A percentile compares a stretch with the other conserved stretches of the same genome.
Conservation (phyloP, 2,888 invertebrate genomes). For the Cephus spinipes region DNA sequence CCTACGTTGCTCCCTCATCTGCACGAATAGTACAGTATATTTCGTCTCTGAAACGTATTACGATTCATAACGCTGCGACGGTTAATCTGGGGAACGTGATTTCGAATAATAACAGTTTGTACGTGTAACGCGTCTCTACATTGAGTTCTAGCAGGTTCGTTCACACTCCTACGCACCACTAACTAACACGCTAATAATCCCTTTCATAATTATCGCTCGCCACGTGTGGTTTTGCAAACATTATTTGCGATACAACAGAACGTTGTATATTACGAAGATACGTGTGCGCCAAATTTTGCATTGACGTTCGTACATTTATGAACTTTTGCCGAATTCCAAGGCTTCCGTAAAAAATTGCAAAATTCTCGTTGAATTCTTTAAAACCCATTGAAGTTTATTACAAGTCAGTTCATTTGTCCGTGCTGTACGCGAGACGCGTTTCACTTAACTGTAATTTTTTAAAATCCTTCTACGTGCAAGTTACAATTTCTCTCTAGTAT, state of each 20-base stretch:
- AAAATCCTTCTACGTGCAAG: too few species aligned
- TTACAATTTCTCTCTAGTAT: too few species aligned
- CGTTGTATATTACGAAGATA: neutral
- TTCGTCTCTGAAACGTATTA: constrained; percentile 17
- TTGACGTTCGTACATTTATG: neutral
- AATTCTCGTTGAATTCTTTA: too few species aligned
- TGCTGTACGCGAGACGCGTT: too few species aligned
- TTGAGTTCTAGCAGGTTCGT: neutral
- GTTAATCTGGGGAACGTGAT: constrained; percentile 35
- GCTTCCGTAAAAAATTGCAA: too few species aligned
- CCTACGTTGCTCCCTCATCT: constrained; percentile 5
- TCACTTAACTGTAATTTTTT: too few species aligned
- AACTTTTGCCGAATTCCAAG: too few species aligned
- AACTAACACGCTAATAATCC: neutral
- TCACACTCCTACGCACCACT: neutral
- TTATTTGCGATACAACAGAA: neutral
- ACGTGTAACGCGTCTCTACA: constrained; percentile 8
- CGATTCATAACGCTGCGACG: constrained; percentile 30
- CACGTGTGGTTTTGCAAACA: neutral
- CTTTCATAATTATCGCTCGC: constrained; percentile 8
- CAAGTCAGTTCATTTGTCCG: too few species aligned
- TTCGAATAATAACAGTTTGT: constrained; percentile 26
- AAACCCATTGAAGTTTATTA: too few species aligned
- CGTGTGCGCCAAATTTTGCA: neutral
- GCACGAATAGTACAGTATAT: constrained; percentile 8